These are phyloP conservation scores for Sakesphorus luctuosus DNA, from an alignment of 2,113 vertebrate genomes.

Conservation along the genomic window DNA sequence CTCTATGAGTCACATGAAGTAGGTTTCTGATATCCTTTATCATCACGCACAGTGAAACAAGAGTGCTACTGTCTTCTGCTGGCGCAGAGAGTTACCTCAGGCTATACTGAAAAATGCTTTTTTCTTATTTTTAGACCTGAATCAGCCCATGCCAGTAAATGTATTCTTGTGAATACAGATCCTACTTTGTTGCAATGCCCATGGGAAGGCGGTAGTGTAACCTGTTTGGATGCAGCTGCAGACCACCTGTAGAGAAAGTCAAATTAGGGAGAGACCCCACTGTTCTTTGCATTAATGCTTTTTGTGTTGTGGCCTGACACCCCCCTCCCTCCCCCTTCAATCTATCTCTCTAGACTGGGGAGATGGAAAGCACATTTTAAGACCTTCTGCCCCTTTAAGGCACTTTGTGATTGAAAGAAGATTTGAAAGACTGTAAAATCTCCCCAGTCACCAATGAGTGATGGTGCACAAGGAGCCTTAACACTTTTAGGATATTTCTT, in stretches of 20 bases:
- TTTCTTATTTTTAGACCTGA: conserved; percentile 90
- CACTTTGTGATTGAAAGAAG: conserved; percentile 77
- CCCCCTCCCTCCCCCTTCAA: conserved; percentile 74
- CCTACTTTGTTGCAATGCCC: conserved; percentile 80
- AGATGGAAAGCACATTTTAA: conserved; percentile 75
- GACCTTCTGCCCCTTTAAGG: conserved; percentile 81
- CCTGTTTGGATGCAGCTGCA: conserved; percentile 91
- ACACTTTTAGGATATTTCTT: conserved; percentile 57
- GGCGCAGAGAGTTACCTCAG: conserved; percentile 85
- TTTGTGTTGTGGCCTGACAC: conserved; percentile 83
- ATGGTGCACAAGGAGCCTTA: conserved; percentile 50
- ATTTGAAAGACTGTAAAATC: conserved; percentile 76
- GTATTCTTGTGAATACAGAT: conserved; percentile 84
- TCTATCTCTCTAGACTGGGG: conserved; percentile 76
- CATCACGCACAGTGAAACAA: conserved; percentile 86
- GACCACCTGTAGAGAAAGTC: conserved; percentile 96
- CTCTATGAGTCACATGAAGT: conserved; percentile 88
- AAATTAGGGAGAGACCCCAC: conserved; percentile 92
- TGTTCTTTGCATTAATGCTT: conserved; percentile 88
- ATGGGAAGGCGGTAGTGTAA: conserved; percentile 81
- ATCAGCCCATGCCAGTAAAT: conserved; percentile 79
- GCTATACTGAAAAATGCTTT: conserved; percentile 85
- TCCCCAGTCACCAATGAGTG: conserved; percentile 69
- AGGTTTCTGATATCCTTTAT: conserved; percentile 89
- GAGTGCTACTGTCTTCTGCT: conserved; percentile 88